Evolutionary conservation across 2,113 vertebrate species (phyloP).

Genomic region (Urocitellus parryii): DNA sequence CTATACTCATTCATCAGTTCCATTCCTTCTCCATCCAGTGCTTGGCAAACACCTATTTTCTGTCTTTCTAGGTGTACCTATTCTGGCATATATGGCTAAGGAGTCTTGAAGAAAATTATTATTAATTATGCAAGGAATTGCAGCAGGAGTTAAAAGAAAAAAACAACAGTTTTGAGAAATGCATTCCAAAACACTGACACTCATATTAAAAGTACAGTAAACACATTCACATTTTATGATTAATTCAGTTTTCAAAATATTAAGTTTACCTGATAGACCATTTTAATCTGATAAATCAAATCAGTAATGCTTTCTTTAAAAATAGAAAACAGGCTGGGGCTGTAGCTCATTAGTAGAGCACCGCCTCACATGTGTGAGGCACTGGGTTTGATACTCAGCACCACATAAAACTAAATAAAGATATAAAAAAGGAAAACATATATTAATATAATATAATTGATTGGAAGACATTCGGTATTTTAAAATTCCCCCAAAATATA

Average conservation of each 20-base stretch:
- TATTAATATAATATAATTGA: conserved; percentile 31
- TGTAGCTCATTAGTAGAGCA: no score
- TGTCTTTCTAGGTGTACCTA: not conserved
- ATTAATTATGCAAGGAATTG: not conserved
- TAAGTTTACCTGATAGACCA: conserved; percentile 53
- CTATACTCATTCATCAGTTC: not conserved
- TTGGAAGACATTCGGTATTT: not conserved
- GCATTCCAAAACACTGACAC: not conserved
- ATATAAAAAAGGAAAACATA: not conserved
- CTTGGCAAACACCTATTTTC: not conserved
- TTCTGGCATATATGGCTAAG: not conserved
- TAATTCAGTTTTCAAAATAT: conserved; percentile 59
- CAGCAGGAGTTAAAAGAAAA: not conserved
- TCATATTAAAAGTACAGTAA: not conserved
- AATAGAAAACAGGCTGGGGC: not conserved
- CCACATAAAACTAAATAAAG: no score
- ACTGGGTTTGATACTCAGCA: no score
- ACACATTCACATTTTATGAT: conserved; percentile 60
- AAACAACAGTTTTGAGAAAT: not conserved
- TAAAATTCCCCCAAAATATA: not conserved
- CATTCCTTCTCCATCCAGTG: not conserved
- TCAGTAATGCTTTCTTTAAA: not conserved
- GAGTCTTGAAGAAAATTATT: not conserved
- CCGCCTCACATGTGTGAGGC: no score
- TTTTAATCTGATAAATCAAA: conserved; percentile 68